A percentile compares a stretch with the other conserved stretches of the same genome.
Evolutionary conservation across 2,888 invertebrate species (phyloP).

Genomic region (Nipponacmea schrenckii): DNA sequence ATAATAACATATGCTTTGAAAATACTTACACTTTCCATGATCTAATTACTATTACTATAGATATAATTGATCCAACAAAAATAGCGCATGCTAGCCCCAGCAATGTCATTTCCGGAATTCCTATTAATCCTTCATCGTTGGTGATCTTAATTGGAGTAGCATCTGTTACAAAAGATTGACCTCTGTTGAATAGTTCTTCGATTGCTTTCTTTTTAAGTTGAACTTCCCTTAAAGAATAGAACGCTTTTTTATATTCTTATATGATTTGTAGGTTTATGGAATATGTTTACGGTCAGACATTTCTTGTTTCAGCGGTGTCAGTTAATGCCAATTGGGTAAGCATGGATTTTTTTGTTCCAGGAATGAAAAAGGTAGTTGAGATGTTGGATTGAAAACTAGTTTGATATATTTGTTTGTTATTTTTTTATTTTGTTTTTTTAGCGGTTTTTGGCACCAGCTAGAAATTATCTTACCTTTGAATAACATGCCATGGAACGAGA

Average conservation of each 20-base stretch:
- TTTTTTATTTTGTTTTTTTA: no score
- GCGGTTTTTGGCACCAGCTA: no score
- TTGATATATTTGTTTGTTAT: no score
- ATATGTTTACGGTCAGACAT: no score
- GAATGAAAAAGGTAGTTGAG: no score
- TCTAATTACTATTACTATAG: slow-evolving; percentile 29
- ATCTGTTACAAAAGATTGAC: neutral
- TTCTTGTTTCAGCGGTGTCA: no score
- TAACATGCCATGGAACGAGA: slow-evolving; percentile 31
- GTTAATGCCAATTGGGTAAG: no score
- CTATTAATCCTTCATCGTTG: slow-evolving; percentile 15
- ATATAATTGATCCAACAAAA: slow-evolving; percentile 35
- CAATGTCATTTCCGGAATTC: slow-evolving; percentile 36
- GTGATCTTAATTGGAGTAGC: slow-evolving; percentile 10
- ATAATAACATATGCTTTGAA: no score
- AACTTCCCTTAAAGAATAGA: slow-evolving; percentile 19
- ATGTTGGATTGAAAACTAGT: no score
- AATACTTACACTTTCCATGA: slow-evolving; percentile 38
- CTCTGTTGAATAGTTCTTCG: slow-evolving; percentile 17
- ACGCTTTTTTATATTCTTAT: no score
- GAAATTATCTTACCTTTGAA: slow-evolving; percentile 33
- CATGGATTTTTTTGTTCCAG: no score
- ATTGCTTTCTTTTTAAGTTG: slow-evolving; percentile 17
- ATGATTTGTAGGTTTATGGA: no score
- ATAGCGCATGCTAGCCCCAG: slow-evolving; percentile 39